Evolutionary conservation across 2,888 invertebrate genomes (phyloP).

Genomic region (Acanthacorydalis orientalis): DNA sequence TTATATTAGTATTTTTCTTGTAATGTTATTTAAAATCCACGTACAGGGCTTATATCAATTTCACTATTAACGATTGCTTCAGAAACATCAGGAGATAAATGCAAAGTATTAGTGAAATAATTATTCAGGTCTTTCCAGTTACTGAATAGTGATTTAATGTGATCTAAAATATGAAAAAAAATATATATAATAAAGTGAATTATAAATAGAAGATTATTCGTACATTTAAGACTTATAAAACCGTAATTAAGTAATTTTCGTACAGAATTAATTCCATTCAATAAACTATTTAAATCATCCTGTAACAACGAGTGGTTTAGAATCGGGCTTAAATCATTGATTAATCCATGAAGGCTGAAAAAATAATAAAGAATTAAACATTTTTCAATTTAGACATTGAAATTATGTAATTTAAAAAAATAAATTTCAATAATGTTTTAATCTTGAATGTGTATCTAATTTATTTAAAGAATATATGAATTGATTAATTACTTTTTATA

Average conservation of each 20-base stretch:
- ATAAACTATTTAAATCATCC: slow-evolving; percentile 25
- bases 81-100: slow-evolving; percentile 1
- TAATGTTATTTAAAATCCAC: not conserved
- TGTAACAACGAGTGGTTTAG: slow-evolving; percentile 22
- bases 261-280: slow-evolving; percentile 26
- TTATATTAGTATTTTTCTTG: too few species aligned
- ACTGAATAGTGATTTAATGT: slow-evolving; percentile 20
- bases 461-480: not conserved
- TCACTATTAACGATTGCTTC: slow-evolving; percentile 5
- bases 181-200: too few species aligned
- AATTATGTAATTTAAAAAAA: too few species aligned
- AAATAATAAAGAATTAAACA: not conserved
- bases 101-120: slow-evolving; percentile 5
- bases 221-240: slow-evolving; percentile 31
- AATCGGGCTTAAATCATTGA: slow-evolving; percentile 28
- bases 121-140: slow-evolving; percentile 4
- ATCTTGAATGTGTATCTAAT: not conserved
- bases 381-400: too few species aligned
- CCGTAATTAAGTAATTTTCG: slow-evolving; percentile 30
- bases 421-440: too few species aligned
- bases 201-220: slow-evolving; percentile 10
- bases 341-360: slow-evolving; percentile 29
- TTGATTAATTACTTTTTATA: slow-evolving; percentile 25
- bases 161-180: slow-evolving; percentile 16
- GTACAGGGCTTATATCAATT: slow-evolving; percentile 6